Evolutionary conservation across 1,140 invertebrate species (phyloP), one percentile per base, ranked within the genome.

Genomic region (Rhizoglyphus robini): DNA sequence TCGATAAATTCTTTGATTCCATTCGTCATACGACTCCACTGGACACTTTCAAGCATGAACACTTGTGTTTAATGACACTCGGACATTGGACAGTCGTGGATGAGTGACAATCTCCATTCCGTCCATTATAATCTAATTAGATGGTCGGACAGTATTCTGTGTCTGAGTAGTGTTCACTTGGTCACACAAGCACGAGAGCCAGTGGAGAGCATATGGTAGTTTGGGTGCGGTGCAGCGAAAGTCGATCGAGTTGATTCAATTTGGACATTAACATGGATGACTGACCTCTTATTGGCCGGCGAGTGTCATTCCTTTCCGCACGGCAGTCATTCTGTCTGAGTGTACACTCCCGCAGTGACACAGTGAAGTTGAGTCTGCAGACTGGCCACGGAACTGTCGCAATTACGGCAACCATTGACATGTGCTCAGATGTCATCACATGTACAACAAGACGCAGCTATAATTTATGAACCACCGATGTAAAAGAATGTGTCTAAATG

Each of bases 41-140:
- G n/a, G n/a, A n/a, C n/a, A n/a, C n/a, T n/a, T n/a, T n/a, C n/a
- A n/a, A n/a, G n/a, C n/a, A n/a, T n/a, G n/a, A n/a, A n/a, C n/a
- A n/a, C n/a, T 41, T 41, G 36, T 41, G 18, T 41, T 8, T 54
- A 54, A 54, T 54, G 51, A 54, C 8, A 5, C 23, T 54, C 20
- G 51, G 51, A 54, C 51, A 54, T 54, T 54, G 51, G 51, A 5
- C 20, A 54, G 51, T 54, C 51, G 8, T 54, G 51, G 51, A 8
- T 54, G 51, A 54, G 20, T 54, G 51, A 25, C n/a, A 54, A 25
- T 18, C 36, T 11, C 18, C 36, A 41, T 41, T 41, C 8, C 8
- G 36, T 11, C 18, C 36, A 41, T 41, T n/a, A n/a, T n/a, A n/a
- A n/a, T n/a, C n/a, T n/a, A n/a, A n/a, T n/a, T 41, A 18, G 8